Conservation (phyloP, 2,113 vertebrate species). For the Chroicocephalus ridibundus region DNA sequence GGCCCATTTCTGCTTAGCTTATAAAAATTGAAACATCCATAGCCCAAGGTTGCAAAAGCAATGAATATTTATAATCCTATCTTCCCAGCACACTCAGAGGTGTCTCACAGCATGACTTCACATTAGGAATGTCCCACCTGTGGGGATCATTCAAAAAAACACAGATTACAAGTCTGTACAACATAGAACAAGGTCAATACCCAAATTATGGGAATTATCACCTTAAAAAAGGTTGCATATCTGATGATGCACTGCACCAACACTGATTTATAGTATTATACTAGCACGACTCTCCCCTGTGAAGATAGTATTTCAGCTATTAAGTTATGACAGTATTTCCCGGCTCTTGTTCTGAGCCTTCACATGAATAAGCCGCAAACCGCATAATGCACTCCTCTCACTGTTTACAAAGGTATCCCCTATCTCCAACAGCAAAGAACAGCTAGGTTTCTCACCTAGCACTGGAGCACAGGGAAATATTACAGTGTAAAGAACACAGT, state of each 20-base stretch:
- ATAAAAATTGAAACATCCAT: constrained; percentile 38
- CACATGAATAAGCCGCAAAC: neutral
- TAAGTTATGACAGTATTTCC: neutral
- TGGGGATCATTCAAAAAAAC: constrained; percentile 38
- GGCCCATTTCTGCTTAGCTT: neutral
- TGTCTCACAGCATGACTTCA: constrained; percentile 55
- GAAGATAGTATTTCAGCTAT: neutral
- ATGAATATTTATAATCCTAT: constrained; percentile 62
- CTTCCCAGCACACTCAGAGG: constrained; percentile 37
- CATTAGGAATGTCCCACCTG: constrained; percentile 58
- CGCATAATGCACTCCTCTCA: neutral
- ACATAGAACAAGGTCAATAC: constrained; percentile 23
- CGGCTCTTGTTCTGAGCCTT: neutral
- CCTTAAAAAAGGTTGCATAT: constrained; percentile 18
- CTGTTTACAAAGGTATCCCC: neutral
- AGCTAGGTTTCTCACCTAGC: neutral
- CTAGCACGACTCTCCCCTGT: neutral
- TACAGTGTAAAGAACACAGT: neutral
- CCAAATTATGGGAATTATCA: constrained; percentile 43
- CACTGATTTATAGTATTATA: neutral
- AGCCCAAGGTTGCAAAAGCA: constrained; percentile 35
- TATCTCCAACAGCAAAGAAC: neutral
- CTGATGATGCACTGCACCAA: neutral
- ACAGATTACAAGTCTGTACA: constrained; percentile 26
- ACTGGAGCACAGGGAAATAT: neutral